These are phyloP conservation scores for Ommatoiulus sabulosus DNA, from an alignment of 2,888 invertebrate genomes.

Conservation along the genomic window DNA sequence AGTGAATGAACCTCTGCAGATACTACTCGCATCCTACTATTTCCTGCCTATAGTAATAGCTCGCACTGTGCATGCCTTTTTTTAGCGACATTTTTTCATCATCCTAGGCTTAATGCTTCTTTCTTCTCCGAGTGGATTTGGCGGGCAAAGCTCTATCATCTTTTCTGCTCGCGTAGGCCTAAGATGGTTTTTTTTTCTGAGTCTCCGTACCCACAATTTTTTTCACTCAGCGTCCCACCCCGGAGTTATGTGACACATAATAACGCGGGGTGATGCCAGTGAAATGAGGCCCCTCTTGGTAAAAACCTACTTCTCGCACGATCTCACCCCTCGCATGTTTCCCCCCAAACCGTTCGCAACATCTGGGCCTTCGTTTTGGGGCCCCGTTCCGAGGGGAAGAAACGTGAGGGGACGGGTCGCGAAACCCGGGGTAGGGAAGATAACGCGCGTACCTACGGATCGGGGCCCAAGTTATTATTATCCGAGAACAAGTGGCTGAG, in stretches of 20 bases:
- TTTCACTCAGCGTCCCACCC: not conserved
- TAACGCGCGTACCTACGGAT: not conserved
- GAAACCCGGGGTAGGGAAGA: not conserved
- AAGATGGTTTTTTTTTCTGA: not conserved
- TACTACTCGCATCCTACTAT: conserved; percentile 1
- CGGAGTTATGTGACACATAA: conserved; percentile 30
- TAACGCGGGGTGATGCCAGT: conserved; percentile 22
- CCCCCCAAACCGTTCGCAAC: not conserved
- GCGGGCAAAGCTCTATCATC: not conserved
- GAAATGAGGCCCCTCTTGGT: conserved; percentile 4
- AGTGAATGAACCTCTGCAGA: conserved; percentile 18
- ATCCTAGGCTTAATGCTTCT: not conserved
- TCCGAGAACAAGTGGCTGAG: not conserved
- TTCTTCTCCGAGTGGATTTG: not conserved
- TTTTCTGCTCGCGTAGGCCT: not conserved
- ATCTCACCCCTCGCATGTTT: not conserved
- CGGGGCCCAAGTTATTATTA: not conserved
- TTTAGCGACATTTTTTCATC: conserved; percentile 13
- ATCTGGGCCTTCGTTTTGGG: conserved; percentile 28
- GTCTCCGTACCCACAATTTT: conserved; percentile 21
- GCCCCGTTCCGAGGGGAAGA: conserved; percentile 6
- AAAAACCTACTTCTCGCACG: not conserved
- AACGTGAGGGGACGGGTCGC: not conserved
- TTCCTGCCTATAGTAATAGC: not conserved
- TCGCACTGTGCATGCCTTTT: not conserved